Base-by-base conservation (phyloP, 2,113 vertebrate species). In the Phasianus colchicus region DNA sequence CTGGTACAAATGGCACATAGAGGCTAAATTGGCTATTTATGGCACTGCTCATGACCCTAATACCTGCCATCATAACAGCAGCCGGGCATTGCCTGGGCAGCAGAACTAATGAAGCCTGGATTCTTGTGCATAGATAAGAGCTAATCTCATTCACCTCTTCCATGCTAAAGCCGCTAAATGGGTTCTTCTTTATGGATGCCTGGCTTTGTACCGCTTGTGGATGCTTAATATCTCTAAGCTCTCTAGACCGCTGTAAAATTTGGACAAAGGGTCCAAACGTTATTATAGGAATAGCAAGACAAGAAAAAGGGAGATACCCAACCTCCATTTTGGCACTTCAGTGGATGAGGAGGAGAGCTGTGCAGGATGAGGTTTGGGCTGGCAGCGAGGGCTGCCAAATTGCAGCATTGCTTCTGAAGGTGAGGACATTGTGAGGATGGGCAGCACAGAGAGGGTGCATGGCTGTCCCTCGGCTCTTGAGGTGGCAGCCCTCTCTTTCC, bases 21-120 rank as follows among this genome's bases (percentile, higher is more conserved):
- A 90, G 88, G 65, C 71, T 78, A 81, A 94, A 95, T 38, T 57
- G 77, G 58, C 76, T 82, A 24, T 57, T 81, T 78, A 16, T 61
- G 52, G 47, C 66, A 52, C 38, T 47, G n/a, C 50, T 83, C 74
- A 22, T 91, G 86, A 74, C 76, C 80, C n/a, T 76, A 14, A 43
- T 42, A 55, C 58, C 84, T 2, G 0, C 61, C 10, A n/a, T 38
- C 54, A 6, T 50, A 74, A 21, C 40, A 40, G 43, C 43, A 21
- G 55, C n/a, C 69, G 38, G 81, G 25, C 70, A n/a, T 45, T 84
- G 34, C 54, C 50, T 60, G 70, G 65, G 52, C 73, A 86, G 57
- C 57, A 84, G 66, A 52, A 50, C 29, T 16, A 19, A 34, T 52
- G 61, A 67, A 86, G 10, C 55, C 38, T 47, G 12, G 2, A 18